Conservation (phyloP, 1,140 invertebrate genomes). For the Neodiprion fabricii region DNA sequence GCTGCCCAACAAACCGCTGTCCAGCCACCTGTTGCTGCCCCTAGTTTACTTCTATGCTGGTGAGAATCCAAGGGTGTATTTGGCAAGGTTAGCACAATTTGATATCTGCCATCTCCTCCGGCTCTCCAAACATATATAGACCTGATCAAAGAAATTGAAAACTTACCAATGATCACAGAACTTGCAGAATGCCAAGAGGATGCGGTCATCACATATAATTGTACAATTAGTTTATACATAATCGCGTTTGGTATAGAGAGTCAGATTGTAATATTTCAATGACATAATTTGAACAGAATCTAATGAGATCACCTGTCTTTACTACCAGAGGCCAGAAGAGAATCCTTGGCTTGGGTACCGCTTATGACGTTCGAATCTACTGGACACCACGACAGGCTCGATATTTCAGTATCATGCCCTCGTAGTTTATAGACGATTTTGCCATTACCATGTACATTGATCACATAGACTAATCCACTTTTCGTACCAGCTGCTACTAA, state of each 20-base stretch:
- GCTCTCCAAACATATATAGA: constrained; percentile 65
- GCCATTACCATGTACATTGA: constrained; percentile 66
- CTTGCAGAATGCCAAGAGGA: no score
- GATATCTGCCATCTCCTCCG: constrained; percentile 62
- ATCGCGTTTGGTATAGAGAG: background rate
- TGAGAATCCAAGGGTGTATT: constrained; percentile 30
- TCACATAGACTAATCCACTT: constrained; percentile 68
- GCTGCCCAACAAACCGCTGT: constrained; percentile 65
- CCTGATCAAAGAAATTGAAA: constrained; percentile 37
- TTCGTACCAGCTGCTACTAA: constrained; percentile 72
- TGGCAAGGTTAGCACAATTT: constrained; percentile 50
- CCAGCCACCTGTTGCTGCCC: constrained; percentile 49
- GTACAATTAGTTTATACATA: constrained; percentile 6
- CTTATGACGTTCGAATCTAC: constrained; percentile 60
- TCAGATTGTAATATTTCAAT: no score
- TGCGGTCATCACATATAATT: constrained; percentile 3
- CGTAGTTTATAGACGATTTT: constrained; percentile 70
- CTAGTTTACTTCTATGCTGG: constrained; percentile 42
- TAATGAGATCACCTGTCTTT: constrained; percentile 54
- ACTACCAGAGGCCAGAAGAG: constrained; percentile 63
- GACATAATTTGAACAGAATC: background rate
- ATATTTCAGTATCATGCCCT: constrained; percentile 75
- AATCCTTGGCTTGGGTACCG: constrained; percentile 47
- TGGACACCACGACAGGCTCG: constrained; percentile 78
- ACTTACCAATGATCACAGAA: background rate